Percentiles rank a stretch among this genome's conserved stretches.
phyloP scores from a whole-genome alignment of 2,888 invertebrate genomes.

The Drosophila limbata region DNA sequence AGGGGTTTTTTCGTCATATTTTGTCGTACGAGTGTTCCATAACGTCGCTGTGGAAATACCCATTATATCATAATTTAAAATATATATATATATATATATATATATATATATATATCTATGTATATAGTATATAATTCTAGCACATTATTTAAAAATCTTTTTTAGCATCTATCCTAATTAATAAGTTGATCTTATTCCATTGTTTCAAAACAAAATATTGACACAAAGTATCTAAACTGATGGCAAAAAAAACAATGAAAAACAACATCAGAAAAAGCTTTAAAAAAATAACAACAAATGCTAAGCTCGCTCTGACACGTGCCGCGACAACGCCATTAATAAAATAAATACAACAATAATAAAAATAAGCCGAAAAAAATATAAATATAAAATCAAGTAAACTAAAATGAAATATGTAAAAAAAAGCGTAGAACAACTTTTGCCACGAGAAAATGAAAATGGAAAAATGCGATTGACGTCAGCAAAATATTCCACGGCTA shows the following conservation, averaged over 20 bases:
- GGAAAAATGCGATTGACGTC: conserved; percentile 80
- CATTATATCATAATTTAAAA: background rate
- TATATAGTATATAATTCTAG: too few relatives aligned
- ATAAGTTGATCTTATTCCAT: conserved; percentile 9
- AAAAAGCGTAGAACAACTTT: conserved; percentile 61
- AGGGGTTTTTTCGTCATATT: too few relatives aligned
- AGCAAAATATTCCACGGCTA: conserved; percentile 76
- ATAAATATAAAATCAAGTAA: conserved; percentile 12
- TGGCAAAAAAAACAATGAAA: conserved; percentile 5
- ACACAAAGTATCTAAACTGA: conserved; percentile 37
- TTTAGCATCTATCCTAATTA: conserved; percentile 11
- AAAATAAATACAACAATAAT: conserved; percentile 23
- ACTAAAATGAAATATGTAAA: conserved; percentile 39
- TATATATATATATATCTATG: background rate
- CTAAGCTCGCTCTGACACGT: conserved; percentile 68
- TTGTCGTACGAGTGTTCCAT: too few relatives aligned
- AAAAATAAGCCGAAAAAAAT: conserved; percentile 23
- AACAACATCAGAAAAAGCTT: conserved; percentile 27
- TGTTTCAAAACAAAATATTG: conserved; percentile 61
- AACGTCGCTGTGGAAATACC: too few relatives aligned
- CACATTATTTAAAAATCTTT: conserved; percentile 2
- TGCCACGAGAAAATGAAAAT: conserved; percentile 72
- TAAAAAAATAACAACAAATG: conserved; percentile 11
- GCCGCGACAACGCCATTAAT: conserved; percentile 53
- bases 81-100: background rate